These are phyloP conservation scores for Pollenia angustigena DNA, from an alignment of 2,888 invertebrate genomes.

Conservation along the genomic window DNA sequence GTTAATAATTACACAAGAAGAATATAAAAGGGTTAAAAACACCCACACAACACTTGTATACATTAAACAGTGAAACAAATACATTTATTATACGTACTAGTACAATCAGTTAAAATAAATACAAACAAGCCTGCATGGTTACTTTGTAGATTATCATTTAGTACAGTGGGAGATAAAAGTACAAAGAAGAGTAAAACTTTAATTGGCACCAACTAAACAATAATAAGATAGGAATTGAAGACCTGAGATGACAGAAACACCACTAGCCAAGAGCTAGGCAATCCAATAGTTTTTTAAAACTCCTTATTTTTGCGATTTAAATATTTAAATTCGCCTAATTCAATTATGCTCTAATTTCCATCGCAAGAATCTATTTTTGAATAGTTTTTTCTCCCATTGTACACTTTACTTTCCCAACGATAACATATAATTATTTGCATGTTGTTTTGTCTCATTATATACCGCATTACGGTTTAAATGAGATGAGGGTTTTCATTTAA, in stretches of 20 bases:
- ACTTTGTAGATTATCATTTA: not conserved
- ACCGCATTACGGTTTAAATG: constrained; percentile 36
- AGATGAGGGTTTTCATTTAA: constrained; percentile 13
- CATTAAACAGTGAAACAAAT: not conserved
- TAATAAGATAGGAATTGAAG: too few species aligned
- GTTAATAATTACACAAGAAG: constrained; percentile 55
- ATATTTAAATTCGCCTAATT: too few species aligned
- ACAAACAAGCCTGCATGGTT: constrained; percentile 21
- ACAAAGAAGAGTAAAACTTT: too few species aligned
- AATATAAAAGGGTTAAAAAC: constrained; percentile 26
- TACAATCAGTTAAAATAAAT: constrained; percentile 17
- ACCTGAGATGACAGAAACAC: too few species aligned
- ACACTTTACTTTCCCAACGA: not conserved
- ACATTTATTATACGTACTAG: not conserved
- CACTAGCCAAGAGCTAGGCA: not conserved
- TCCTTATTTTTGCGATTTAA: not conserved
- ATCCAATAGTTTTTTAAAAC: not conserved
- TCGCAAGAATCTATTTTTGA: not conserved
- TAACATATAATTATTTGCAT: constrained; percentile 15
- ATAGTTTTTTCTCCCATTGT: constrained; percentile 1
- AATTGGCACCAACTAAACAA: too few species aligned
- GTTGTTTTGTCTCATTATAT: constrained; percentile 39
- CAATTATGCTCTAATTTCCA: too few species aligned
- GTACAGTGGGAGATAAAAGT: constrained; percentile 1
- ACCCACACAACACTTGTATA: not conserved